Conservation (phyloP, 2,888 invertebrate genomes). For the Aspidiotus rigidus region DNA sequence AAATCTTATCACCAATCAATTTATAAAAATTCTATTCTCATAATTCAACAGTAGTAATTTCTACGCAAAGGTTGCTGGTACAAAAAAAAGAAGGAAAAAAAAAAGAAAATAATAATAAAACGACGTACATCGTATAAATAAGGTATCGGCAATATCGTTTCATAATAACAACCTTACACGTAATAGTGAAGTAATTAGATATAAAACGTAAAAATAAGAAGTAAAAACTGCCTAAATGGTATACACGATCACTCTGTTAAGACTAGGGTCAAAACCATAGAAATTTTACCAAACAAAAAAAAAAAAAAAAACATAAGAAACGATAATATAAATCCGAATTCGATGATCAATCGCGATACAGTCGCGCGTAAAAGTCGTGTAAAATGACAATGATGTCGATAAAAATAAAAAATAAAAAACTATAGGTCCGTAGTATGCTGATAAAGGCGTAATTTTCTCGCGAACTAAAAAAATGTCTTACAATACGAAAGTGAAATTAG, state of each 20-base stretch:
- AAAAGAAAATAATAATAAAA: too few species aligned
- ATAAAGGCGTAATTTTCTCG: not conserved
- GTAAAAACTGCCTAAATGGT: conserved; percentile 28
- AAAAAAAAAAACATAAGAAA: not conserved
- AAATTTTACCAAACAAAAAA: conserved; percentile 14
- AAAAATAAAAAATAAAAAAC: conserved; percentile 9
- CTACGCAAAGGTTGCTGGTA: too few species aligned
- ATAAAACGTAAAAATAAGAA: conserved; percentile 25
- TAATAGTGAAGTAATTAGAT: too few species aligned
- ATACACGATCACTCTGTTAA: conserved; percentile 24
- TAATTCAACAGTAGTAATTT: too few species aligned
- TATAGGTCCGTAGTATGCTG: not conserved
- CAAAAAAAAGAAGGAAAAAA: too few species aligned
- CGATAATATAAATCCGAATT: not conserved
- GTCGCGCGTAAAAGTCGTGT: conserved; percentile 14
- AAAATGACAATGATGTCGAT: not conserved
- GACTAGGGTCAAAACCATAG: conserved; percentile 29
- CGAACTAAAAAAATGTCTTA: not conserved
- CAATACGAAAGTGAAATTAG: too few species aligned
- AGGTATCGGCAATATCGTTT: too few species aligned
- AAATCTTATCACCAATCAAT: too few species aligned
- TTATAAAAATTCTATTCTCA: too few species aligned
- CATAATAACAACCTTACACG: too few species aligned
- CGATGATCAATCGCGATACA: not conserved
- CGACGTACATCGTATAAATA: too few species aligned